Conservation (phyloP, 2,113 vertebrate genomes). For the Catharus fuscescens region DNA sequence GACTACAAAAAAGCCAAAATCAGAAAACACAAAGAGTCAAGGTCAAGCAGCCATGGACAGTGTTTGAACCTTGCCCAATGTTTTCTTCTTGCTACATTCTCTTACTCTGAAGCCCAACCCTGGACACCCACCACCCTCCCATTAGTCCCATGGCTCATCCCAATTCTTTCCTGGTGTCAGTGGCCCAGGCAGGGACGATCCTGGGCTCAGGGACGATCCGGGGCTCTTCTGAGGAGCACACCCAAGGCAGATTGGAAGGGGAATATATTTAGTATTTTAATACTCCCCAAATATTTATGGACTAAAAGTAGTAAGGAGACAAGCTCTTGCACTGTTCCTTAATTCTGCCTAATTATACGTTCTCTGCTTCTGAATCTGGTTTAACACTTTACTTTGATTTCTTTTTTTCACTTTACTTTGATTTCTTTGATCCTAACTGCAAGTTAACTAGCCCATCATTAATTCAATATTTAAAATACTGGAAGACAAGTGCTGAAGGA, state of each 20-base stretch:
- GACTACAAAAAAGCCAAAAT: not conserved
- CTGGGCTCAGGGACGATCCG: not conserved
- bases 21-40: not conserved
- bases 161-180: not conserved
- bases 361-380: not conserved
- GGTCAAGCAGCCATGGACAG: not conserved
- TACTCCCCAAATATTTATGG: not conserved
- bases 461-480: not conserved
- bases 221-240: not conserved
- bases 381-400: not conserved
- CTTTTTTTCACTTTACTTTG: too few species aligned
- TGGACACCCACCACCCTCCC: fast-evolving
- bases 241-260: fast-evolving
- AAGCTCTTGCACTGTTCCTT: not conserved
- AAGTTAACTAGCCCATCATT: not conserved
- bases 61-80: not conserved
- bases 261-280: not conserved
- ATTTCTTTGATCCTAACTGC: not conserved
- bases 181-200: not conserved
- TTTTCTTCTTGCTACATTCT: not conserved
- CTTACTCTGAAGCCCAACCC: not conserved
- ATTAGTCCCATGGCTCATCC: not conserved
- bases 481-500: not conserved
- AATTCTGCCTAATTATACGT: not conserved
- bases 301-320: not conserved